Evolutionary conservation across 2,888 invertebrate genomes (phyloP), one percentile per base, ranked within the genome.

Genomic region (Erebia epiphron): DNA sequence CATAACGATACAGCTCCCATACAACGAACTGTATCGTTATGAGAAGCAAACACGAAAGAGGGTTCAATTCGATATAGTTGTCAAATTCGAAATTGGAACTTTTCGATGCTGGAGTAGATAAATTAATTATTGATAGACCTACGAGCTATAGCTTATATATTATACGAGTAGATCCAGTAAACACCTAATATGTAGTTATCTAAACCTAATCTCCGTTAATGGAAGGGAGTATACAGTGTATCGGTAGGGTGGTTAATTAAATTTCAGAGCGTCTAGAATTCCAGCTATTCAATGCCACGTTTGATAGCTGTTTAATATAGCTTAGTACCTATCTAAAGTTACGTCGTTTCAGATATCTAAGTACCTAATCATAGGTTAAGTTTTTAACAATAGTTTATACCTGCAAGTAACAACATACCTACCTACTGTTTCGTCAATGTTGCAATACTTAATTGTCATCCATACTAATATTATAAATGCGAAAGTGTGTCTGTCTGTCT

Each of bases 251-350:
- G 82, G 89, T 88, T 90, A 90, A 90, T 91, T 90, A 90, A 89
- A 89, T 90, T 90, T 88, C 82, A 85, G 83, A 74, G 81, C 75
- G 86, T 85, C 86, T 89, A 89, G 86, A 82, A 87, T 90, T 86
- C 84, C 83, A 85, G 76, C 78, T 79, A 86, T 84, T 84, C 78
- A 73, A 77, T 70, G 73, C 57, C 61, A 65, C 60, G 43, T 54
- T 56, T 57, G 66, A 46, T 66, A 46, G 18, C 56, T 61, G 18
- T 3, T 9, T 46, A 46, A 7, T 21, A 57, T 13, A 54, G 8
- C 13, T 46, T 46, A 11, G 11, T 11, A 1, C 13, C 13, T 50
- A 1, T 46, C 13, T 50, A 50, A 14, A 13, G 14, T 50, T 50
- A 43, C 10, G 43, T 11, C 46, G 13, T 46, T 46, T 46, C 46